Conservation (phyloP, 2,113 vertebrate species). For the Thymallus thymallus region DNA sequence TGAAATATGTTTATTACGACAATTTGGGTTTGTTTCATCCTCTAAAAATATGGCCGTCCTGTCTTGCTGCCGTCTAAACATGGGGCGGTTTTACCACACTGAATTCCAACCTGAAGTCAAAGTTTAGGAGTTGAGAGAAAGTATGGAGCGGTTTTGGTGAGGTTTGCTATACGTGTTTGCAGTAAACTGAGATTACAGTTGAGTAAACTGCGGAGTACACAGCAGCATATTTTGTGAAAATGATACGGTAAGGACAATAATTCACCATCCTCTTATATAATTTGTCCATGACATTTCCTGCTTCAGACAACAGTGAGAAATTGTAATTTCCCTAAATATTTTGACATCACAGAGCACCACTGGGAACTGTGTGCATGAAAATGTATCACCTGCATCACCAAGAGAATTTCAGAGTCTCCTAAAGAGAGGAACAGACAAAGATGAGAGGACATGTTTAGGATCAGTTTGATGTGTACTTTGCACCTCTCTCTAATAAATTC, state of each 20-base stretch:
- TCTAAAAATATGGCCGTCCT: background rate
- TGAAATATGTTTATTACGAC: conserved; percentile 25
- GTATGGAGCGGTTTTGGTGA: background rate
- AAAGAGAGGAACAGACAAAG: conserved; percentile 1
- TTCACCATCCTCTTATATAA: too few relatives aligned
- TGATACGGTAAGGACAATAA: too few relatives aligned
- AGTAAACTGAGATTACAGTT: too few relatives aligned
- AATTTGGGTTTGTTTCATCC: conserved; percentile 12
- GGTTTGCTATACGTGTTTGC: background rate
- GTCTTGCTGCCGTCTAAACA: background rate
- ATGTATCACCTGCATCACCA: background rate
- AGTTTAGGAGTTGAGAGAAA: background rate
- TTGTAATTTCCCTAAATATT: too few relatives aligned
- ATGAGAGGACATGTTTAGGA: conserved; percentile 32
- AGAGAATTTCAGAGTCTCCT: background rate
- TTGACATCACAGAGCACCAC: too few relatives aligned
- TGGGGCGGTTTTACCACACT: background rate
- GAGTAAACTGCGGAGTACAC: too few relatives aligned
- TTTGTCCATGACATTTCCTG: too few relatives aligned
- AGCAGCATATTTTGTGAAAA: too few relatives aligned
- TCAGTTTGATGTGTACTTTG: conserved; percentile 23
- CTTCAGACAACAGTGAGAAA: too few relatives aligned
- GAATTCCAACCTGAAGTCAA: background rate
- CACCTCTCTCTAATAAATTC: conserved; percentile 34
- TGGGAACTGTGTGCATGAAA: background rate